Evolutionary conservation across 2,888 invertebrate species (phyloP), one percentile per base, ranked within the genome.

Genomic region (Drosophila ezoana): DNA sequence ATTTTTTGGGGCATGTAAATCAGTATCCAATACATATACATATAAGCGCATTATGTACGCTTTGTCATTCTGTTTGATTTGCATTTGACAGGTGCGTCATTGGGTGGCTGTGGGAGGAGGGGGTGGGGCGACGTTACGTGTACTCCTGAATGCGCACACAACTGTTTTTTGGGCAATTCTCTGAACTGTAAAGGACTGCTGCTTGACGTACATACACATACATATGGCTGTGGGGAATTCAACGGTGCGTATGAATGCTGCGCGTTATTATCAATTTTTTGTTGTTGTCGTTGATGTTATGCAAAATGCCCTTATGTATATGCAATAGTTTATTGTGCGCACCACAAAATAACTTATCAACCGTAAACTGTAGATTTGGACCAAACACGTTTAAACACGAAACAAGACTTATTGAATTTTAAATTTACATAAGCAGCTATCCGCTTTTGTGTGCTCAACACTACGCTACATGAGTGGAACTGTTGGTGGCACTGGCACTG

Each of bases 191-290:
- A 63, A 59, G 61, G 35, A 37, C 45, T 28, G 51, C 14, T 14
- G 23, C 8, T 40, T 71, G 48, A 38, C 20, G 20, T 58, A 49
- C 35, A 40, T 8, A 28, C 8, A 49, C 35, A 40, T 8, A 28
- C 8, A 9, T 9, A 18, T 33, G 47, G 8, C 66, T 54, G 35
- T 58, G 47, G 28, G 18, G 40, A 41, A 58, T 51, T 56, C 72
- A 82, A 62, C 52, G 72, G 68, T 74, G 81, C 84, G 84, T 67
- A 70, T 75, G 81, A 77, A 56, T 70, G 66, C 84, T 62, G 65
- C 57, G 62, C 32, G 47, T 28, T 45, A 58, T 11, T 32, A 38
- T 57, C 51, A 3, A 18, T 10, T 49, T 47, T 33, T 41, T 20
- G 10, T 20, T 28, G 13, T 18, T 41, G 18, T 18, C 18, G 48